These are phyloP conservation scores for Amorpha juglandis DNA, from an alignment of 2,888 invertebrate genomes.

Conservation along the genomic window DNA sequence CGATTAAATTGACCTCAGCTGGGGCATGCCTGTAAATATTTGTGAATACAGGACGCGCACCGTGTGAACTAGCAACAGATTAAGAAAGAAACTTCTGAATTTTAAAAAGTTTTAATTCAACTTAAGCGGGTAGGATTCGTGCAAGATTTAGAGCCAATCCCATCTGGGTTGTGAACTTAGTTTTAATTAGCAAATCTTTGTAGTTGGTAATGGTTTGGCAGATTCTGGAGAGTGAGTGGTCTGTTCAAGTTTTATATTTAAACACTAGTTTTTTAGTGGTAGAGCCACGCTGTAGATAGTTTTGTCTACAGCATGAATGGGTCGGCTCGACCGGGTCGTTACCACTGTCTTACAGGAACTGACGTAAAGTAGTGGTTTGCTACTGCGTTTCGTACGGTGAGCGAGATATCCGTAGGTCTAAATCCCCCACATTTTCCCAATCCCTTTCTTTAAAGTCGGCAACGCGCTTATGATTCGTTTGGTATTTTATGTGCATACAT, in stretches of 20 bases:
- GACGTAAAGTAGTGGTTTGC: too few species aligned
- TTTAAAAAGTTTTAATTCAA: slow-evolving; percentile 50
- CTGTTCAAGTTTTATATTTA: neutral
- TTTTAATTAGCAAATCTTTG: slow-evolving; percentile 18
- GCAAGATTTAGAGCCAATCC: slow-evolving; percentile 19
- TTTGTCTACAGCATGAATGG: too few species aligned
- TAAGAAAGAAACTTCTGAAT: slow-evolving; percentile 60
- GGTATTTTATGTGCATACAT: too few species aligned
- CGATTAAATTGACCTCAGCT: slow-evolving; percentile 79
- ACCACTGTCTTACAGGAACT: too few species aligned
- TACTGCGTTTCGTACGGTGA: too few species aligned
- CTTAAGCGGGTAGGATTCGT: slow-evolving; percentile 8
- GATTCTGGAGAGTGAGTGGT: neutral
- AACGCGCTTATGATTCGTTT: too few species aligned
- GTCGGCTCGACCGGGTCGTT: too few species aligned
- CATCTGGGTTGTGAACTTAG: neutral
- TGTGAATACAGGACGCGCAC: slow-evolving; percentile 66
- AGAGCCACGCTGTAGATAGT: too few species aligned
- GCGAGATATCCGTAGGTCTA: too few species aligned
- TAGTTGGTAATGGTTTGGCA: neutral
- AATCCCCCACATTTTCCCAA: too few species aligned
- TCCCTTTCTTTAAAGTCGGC: too few species aligned
- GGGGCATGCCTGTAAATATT: slow-evolving; percentile 78
- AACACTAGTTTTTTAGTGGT: too few species aligned
- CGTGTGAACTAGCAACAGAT: slow-evolving; percentile 72